A percentile compares a stretch with the other conserved stretches of the same genome.
These are phyloP conservation scores for Trachelus iudaicus DNA, from an alignment of 2,888 invertebrate genomes.

Conservation along the genomic window DNA sequence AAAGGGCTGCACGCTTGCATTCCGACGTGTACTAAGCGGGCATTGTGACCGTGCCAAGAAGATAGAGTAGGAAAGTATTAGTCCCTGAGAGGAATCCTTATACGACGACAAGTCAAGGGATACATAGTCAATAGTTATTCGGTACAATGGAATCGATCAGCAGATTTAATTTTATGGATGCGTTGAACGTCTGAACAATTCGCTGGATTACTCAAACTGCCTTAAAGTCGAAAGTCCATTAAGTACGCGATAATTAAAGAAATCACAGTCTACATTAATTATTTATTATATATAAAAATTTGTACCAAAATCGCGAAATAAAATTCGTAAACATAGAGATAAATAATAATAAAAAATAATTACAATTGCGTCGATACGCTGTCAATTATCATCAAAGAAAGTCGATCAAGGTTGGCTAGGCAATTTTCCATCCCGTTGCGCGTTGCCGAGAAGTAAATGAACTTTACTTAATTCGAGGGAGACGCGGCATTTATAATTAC, in stretches of 20 bases:
- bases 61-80: background rate
- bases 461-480: background rate
- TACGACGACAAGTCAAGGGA: background rate
- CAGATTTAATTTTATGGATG: background rate
- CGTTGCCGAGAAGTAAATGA: background rate
- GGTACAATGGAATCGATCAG: background rate
- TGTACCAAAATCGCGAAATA: background rate
- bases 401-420: conserved; percentile 4
- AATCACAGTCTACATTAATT: background rate
- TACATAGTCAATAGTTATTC: background rate
- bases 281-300: background rate
- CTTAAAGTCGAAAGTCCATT: background rate
- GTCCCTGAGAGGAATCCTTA: background rate
- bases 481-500: background rate
- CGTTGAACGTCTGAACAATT: background rate
- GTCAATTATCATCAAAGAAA: background rate
- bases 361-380: background rate
- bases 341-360: background rate
- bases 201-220: background rate
- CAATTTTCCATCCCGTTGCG: background rate
- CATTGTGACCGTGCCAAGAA: conserved; percentile 1
- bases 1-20: conserved; percentile 14
- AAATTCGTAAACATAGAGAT: background rate
- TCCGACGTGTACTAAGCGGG: conserved; percentile 18
- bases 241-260: background rate